Conservation (phyloP, 64 coral and sea anemone genomes). For the Cladopsammia gracilis region DNA sequence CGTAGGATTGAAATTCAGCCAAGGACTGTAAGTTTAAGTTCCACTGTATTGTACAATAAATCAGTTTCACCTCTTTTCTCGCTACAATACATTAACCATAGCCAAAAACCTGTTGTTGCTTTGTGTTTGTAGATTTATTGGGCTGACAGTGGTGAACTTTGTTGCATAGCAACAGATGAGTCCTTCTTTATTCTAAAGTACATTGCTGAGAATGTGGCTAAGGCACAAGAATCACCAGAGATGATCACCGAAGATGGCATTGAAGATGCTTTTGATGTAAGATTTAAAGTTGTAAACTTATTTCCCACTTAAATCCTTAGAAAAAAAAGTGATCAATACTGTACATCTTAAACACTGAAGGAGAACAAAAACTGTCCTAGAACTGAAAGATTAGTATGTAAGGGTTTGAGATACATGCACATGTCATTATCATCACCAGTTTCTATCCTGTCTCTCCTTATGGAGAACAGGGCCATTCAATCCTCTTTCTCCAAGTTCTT, state of each 20-base stretch:
- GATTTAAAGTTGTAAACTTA: neutral
- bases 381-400: too few relatives aligned
- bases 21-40: slow-evolving; percentile 75
- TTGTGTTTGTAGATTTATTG: slow-evolving; percentile 80
- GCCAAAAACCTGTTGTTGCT: too few relatives aligned
- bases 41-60: neutral
- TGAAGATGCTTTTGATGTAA: slow-evolving; percentile 99
- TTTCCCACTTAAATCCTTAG: neutral
- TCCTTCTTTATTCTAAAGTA: slow-evolving; percentile 95
- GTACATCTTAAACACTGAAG: too few relatives aligned
- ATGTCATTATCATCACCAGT: too few relatives aligned
- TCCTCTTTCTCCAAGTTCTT: too few relatives aligned
- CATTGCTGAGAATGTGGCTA: slow-evolving; percentile 87
- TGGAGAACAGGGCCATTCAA: too few relatives aligned
- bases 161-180: slow-evolving; percentile 95
- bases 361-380: too few relatives aligned
- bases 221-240: slow-evolving; percentile 84
- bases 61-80: neutral
- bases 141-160: slow-evolving; percentile 98
- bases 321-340: too few relatives aligned
- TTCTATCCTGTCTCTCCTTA: too few relatives aligned
- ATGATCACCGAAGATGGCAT: slow-evolving; percentile 93
- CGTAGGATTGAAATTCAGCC: slow-evolving; percentile 96
- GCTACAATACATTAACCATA: too few relatives aligned
- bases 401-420: too few relatives aligned